phyloP scores from a whole-genome alignment of 2,888 invertebrate genomes.

The Drosophila paramelanica region DNA sequence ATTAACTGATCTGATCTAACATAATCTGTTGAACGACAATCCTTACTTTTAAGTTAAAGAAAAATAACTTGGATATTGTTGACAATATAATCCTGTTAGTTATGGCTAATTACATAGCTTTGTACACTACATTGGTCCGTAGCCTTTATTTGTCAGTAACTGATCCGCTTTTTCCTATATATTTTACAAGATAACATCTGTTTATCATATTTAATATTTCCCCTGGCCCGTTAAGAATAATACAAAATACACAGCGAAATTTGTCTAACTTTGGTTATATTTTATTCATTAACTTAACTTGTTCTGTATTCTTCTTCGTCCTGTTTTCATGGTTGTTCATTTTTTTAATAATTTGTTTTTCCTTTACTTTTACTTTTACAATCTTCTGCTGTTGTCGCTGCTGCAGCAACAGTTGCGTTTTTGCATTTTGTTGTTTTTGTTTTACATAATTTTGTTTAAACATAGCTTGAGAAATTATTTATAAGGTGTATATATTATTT shows the following conservation, averaged over 20 bases:
- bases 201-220: neutral
- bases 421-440: conserved; percentile 12
- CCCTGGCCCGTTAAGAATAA: neutral
- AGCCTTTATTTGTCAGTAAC: too few species aligned
- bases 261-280: conserved; percentile 78
- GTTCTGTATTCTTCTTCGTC: conserved; percentile 39
- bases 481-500: conserved; percentile 46
- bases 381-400: conserved; percentile 49
- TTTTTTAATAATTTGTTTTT: neutral
- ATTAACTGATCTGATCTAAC: neutral
- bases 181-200: too few species aligned
- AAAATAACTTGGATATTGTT: neutral
- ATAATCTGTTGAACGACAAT: neutral
- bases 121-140: too few species aligned
- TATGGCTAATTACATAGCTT: too few species aligned
- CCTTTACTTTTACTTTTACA: conserved; percentile 26
- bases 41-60: too few species aligned
- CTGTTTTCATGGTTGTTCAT: conserved; percentile 15
- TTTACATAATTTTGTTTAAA: conserved; percentile 49
- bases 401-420: conserved; percentile 51
- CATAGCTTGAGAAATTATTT: conserved; percentile 71
- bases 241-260: conserved; percentile 3
- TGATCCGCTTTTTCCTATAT: too few species aligned
- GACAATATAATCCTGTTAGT: neutral
- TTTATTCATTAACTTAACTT: conserved; percentile 77